Conservation (phyloP, 2,797 vertebrate genomes). For the Peromyscus attwateri region DNA sequence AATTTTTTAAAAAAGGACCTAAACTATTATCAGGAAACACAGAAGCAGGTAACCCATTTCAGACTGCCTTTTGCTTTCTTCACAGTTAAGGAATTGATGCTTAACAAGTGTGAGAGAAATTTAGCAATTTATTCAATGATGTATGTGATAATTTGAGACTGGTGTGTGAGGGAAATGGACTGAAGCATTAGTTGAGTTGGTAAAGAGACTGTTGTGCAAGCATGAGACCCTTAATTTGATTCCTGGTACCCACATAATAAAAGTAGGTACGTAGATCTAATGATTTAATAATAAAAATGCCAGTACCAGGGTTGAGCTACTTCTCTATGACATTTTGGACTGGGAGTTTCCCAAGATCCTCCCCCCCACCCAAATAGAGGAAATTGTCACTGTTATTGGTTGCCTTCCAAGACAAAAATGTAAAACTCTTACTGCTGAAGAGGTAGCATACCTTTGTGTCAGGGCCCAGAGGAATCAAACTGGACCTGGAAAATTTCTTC, state of each 20-base stretch:
- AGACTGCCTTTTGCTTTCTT: background rate
- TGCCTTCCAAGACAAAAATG: background rate
- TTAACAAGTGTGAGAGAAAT: background rate
- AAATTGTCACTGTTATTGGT: background rate
- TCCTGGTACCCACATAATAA: background rate
- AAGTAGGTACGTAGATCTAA: rapidly evolving
- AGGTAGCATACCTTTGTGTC: background rate
- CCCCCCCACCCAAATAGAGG: background rate
- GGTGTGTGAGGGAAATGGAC: background rate
- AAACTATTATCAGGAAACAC: background rate
- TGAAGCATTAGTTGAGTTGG: background rate
- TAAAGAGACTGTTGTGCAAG: background rate
- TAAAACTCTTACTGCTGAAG: background rate
- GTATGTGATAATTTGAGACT: background rate
- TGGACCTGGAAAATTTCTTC: background rate
- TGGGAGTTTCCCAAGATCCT: background rate
- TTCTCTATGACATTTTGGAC: background rate
- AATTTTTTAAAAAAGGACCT: constrained; percentile 5
- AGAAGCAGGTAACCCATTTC: background rate
- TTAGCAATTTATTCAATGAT: background rate
- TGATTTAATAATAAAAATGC: background rate
- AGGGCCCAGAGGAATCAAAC: background rate
- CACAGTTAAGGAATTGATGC: background rate
- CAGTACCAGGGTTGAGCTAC: background rate
- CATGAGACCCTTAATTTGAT: background rate